Percentiles rank a stretch among this genome's conserved stretches.
phyloP scores from a whole-genome alignment of 2,113 vertebrate genomes.

The Pedionomus torquatus region DNA sequence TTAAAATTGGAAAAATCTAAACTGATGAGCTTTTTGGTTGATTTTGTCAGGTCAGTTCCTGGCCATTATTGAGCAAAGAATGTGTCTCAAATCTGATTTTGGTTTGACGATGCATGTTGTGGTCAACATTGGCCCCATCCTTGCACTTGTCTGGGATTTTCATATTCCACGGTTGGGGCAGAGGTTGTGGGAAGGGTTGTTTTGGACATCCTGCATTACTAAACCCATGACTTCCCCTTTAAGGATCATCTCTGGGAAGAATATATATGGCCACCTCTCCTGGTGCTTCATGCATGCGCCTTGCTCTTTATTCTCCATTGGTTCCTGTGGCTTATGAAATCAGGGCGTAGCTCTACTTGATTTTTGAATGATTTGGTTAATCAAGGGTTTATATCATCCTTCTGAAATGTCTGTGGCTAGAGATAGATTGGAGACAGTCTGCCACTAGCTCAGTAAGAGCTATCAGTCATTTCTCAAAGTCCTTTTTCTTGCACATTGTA shows the following conservation, averaged over 20 bases:
- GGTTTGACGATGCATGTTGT: neutral
- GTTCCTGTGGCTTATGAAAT: neutral
- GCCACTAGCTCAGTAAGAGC: neutral
- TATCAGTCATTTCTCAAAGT: neutral
- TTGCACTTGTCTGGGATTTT: neutral
- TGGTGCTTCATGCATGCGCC: neutral
- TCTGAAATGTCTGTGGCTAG: neutral
- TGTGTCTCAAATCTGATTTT: neutral
- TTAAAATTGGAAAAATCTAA: neutral
- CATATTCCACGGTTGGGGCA: neutral
- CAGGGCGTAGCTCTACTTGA: neutral
- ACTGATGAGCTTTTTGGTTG: neutral
- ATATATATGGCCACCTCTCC: neutral
- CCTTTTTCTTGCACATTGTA: neutral
- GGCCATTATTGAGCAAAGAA: neutral
- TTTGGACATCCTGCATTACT: neutral
- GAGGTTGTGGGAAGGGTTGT: neutral
- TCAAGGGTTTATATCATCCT: fast-evolving
- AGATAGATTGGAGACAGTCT: neutral
- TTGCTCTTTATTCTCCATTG: neutral
- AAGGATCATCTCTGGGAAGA: neutral
- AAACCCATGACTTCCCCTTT: neutral
- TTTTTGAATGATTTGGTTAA: neutral
- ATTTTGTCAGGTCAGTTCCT: neutral
- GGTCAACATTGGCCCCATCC: neutral